Evolutionary conservation across 35 echinoderm and acorn worm species (phyloP).

Genomic region (Ophioderma brevispina): DNA sequence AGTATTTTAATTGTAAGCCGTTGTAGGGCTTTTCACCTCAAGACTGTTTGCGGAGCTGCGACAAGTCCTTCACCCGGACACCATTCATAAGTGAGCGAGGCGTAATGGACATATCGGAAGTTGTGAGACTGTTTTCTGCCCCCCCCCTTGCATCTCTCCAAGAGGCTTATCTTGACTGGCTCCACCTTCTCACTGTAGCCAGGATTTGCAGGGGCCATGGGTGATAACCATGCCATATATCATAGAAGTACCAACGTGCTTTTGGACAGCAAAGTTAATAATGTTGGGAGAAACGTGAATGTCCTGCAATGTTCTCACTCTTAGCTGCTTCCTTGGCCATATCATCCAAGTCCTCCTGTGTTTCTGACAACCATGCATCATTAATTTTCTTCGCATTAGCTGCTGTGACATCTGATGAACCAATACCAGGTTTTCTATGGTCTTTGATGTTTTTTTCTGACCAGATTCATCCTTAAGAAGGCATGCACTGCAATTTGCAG

Average conservation of each 20-base stretch:
- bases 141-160: neutral
- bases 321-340: neutral
- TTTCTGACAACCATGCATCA: neutral
- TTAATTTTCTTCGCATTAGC: neutral
- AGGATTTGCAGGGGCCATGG: conserved; percentile 9
- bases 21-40: neutral
- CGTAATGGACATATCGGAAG: neutral
- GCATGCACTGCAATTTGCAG: conserved; percentile 48
- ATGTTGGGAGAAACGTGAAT: neutral
- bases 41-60: conserved; percentile 11
- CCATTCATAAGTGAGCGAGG: conserved; percentile 19
- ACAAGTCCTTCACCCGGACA: conserved; percentile 12
- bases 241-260: neutral
- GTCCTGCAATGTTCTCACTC: neutral
- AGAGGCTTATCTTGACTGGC: neutral
- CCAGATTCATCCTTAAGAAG: conserved; percentile 12
- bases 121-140: neutral
- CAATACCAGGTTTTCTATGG: neutral
- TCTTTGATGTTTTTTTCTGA: neutral
- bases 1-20: neutral
- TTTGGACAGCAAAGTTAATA: neutral
- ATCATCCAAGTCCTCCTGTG: neutral
- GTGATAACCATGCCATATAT: conserved; percentile 20
- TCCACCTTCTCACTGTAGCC: conserved; percentile 17
- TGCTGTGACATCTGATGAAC: neutral